Evolutionary conservation across 2,888 invertebrate genomes (phyloP).

Genomic region (Anarsia innoxiella): DNA sequence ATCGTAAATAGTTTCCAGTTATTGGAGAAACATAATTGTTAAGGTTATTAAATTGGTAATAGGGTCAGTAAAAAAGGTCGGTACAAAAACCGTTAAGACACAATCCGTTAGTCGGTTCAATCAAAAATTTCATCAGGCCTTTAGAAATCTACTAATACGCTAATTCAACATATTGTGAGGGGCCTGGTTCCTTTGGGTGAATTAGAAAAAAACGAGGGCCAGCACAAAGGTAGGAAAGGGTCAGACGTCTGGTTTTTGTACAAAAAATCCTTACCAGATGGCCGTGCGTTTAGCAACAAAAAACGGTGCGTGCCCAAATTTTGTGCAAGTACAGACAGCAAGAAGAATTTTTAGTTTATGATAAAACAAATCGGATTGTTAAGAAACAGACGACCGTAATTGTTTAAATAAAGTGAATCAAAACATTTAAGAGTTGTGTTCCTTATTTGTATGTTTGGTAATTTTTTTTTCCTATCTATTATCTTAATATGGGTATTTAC

Average conservation of each 20-base stretch:
- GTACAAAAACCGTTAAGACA: conserved; percentile 61
- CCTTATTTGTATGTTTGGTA: too few relatives aligned
- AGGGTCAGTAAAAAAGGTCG: conserved; percentile 35
- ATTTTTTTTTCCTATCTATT: too few relatives aligned
- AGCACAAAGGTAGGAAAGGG: conserved; percentile 72
- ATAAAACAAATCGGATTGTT: too few relatives aligned
- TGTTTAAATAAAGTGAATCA: too few relatives aligned
- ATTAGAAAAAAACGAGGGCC: conserved; percentile 59
- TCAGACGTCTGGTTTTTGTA: conserved; percentile 65
- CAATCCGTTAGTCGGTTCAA: conserved; percentile 68
- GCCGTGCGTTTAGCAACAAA: conserved; percentile 68
- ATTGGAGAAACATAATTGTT: conserved; percentile 20
- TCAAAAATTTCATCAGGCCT: conserved; percentile 70
- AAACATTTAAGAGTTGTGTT: too few relatives aligned
- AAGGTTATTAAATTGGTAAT: conserved; percentile 41
- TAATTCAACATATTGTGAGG: conserved; percentile 72
- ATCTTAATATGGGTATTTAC: too few relatives aligned
- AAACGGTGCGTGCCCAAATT: conserved; percentile 67
- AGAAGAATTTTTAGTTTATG: too few relatives aligned
- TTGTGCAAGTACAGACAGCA: conserved; percentile 49
- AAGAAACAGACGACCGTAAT: too few relatives aligned
- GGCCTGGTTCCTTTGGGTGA: conserved; percentile 39
- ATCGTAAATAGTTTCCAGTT: conserved; percentile 14
- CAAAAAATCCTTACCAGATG: conserved; percentile 71
- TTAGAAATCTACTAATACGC: conserved; percentile 71